Conservation (phyloP, 2,888 invertebrate species). For the Ennomos erosarius region DNA sequence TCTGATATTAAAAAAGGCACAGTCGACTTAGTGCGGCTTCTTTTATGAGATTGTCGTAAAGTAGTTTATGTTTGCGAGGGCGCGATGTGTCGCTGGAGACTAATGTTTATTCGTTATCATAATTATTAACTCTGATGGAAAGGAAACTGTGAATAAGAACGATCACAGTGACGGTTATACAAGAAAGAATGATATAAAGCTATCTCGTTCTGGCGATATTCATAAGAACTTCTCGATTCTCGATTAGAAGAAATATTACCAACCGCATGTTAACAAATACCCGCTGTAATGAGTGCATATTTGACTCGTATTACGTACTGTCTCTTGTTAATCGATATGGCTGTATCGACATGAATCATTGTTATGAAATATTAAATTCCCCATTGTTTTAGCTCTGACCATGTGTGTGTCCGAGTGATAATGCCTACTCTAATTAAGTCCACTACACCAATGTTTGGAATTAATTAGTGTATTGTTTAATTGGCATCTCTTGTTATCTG, state of each 20-base stretch:
- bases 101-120: constrained; percentile 26
- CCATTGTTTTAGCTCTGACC: constrained; percentile 52
- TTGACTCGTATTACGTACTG: constrained; percentile 30
- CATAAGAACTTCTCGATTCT: not conserved
- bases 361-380: constrained; percentile 61
- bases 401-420: constrained; percentile 58
- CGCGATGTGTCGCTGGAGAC: constrained; percentile 38
- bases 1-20: constrained; percentile 79
- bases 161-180: not conserved
- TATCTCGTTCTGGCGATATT: not conserved
- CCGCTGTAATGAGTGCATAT: constrained; percentile 22
- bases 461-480: constrained; percentile 86
- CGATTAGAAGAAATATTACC: not conserved
- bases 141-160: not conserved
- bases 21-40: constrained; percentile 72
- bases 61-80: constrained; percentile 65
- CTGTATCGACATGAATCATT: constrained; percentile 45
- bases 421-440: constrained; percentile 81
- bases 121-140: constrained; percentile 30
- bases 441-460: constrained; percentile 85
- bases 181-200: too few relatives aligned
- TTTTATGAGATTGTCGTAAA: constrained; percentile 78
- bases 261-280: constrained; percentile 41
- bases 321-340: constrained; percentile 37
- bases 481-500: constrained; percentile 86